phyloP scores from a whole-genome alignment of 1,140 invertebrate genomes.

The Phthorimaea operculella region DNA sequence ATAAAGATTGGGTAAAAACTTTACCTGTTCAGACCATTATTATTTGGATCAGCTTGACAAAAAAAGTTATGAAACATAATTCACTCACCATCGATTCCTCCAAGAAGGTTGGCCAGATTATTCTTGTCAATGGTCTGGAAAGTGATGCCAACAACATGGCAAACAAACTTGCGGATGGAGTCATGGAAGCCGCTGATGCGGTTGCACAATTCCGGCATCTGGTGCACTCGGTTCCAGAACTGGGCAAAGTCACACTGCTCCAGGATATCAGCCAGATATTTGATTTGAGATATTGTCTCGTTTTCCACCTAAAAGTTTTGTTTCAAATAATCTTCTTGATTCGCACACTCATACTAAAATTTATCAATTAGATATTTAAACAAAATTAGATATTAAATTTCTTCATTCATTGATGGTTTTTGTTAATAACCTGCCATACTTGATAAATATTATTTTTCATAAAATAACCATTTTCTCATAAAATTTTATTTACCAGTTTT shows the following conservation, averaged over 20 bases:
- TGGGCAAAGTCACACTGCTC: constrained; percentile 94
- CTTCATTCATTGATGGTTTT: no score
- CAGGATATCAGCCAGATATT: constrained; percentile 89
- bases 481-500: no score
- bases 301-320: constrained; percentile 78
- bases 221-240: constrained; percentile 85
- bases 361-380: no score
- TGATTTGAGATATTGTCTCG: constrained; percentile 85
- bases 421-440: no score
- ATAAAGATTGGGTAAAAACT: background rate
- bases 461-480: no score
- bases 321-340: background rate
- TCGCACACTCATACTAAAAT: no score
- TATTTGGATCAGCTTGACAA: background rate
- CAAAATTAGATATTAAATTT: no score
- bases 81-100: constrained; percentile 80
- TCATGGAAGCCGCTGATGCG: constrained; percentile 92
- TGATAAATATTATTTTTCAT: no score
- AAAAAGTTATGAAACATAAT: constrained; percentile 6
- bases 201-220: constrained; percentile 77
- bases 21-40: background rate
- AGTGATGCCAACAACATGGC: constrained; percentile 96
- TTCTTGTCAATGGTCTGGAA: constrained; percentile 93
- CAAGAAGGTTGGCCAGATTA: constrained; percentile 85
- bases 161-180: constrained; percentile 97